These are phyloP conservation scores for Colletes collaris DNA, from an alignment of 2,888 invertebrate genomes.

Conservation along the genomic window DNA sequence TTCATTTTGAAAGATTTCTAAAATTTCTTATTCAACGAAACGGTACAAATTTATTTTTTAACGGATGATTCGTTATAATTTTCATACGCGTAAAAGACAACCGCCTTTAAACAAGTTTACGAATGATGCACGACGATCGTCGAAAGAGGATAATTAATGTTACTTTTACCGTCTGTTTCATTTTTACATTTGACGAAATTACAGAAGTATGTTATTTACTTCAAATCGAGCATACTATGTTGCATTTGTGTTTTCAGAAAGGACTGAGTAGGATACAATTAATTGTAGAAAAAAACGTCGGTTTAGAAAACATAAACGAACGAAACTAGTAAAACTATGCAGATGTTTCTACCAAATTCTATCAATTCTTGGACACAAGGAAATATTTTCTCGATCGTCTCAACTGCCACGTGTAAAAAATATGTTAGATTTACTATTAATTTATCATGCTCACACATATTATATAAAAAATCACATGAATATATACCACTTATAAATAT, in stretches of 20 bases:
- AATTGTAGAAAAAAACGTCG: conserved; percentile 63
- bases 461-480: conserved; percentile 76
- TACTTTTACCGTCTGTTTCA: too few species aligned
- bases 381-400: conserved; percentile 68
- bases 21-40: neutral
- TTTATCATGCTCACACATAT: conserved; percentile 81
- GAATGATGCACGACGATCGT: conserved; percentile 1
- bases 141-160: neutral
- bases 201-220: conserved; percentile 16
- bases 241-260: conserved; percentile 71
- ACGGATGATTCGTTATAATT: too few species aligned
- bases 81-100: neutral
- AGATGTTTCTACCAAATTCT: conserved; percentile 7
- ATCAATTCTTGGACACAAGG: conserved; percentile 63
- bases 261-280: conserved; percentile 78
- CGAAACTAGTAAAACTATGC: conserved; percentile 16
- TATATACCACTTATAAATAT: conserved; percentile 78
- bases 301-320: conserved; percentile 55
- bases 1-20: conserved; percentile 13
- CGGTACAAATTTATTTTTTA: neutral
- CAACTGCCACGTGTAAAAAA: conserved; percentile 77
- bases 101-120: neutral
- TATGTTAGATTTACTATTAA: conserved; percentile 75
- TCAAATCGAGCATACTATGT: conserved; percentile 51
- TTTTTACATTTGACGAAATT: too few species aligned